These are phyloP conservation scores for Drosophila ananassae DNA, from an alignment of 1,140 invertebrate species.

Conservation along the genomic window DNA sequence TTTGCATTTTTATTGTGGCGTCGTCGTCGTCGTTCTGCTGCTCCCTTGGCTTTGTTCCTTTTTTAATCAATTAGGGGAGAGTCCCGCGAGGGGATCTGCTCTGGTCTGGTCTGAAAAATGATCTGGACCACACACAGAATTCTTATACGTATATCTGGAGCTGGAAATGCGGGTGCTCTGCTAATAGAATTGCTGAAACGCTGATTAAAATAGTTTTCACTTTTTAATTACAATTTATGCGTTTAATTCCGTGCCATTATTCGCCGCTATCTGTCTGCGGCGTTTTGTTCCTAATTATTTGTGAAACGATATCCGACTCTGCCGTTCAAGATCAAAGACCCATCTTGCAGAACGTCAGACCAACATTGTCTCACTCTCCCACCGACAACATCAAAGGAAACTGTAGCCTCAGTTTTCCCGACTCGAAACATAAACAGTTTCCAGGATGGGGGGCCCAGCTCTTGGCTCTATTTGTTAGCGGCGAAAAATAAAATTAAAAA, in stretches of 20 bases:
- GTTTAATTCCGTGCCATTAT: slow-evolving; percentile 26
- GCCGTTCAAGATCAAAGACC: slow-evolving; percentile 62
- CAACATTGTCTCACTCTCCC: slow-evolving; percentile 59
- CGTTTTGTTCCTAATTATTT: slow-evolving; percentile 70
- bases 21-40: slow-evolving; percentile 40
- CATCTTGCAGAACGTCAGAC: slow-evolving; percentile 54
- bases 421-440: slow-evolving; percentile 67
- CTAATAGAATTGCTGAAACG: slow-evolving; percentile 79
- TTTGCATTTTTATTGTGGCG: slow-evolving; percentile 79
- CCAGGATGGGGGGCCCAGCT: not conserved
- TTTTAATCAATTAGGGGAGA: slow-evolving; percentile 75
- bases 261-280: slow-evolving; percentile 15
- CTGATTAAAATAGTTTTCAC: slow-evolving; percentile 81
- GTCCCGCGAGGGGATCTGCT: not conserved
- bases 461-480: slow-evolving; percentile 39
- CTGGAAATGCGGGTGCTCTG: slow-evolving; percentile 54
- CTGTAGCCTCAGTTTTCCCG: slow-evolving; percentile 70
- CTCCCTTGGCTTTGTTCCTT: slow-evolving; percentile 60
- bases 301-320: slow-evolving; percentile 46
- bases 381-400: slow-evolving; percentile 72
- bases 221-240: slow-evolving; percentile 81
- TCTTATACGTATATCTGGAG: not conserved
- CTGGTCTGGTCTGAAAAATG: slow-evolving; percentile 4
- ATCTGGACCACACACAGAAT: slow-evolving; percentile 65
- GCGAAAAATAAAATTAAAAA: slow-evolving; percentile 63